Conservation (phyloP, 2,113 vertebrate genomes). For the Anarhynchus alexandrinus region DNA sequence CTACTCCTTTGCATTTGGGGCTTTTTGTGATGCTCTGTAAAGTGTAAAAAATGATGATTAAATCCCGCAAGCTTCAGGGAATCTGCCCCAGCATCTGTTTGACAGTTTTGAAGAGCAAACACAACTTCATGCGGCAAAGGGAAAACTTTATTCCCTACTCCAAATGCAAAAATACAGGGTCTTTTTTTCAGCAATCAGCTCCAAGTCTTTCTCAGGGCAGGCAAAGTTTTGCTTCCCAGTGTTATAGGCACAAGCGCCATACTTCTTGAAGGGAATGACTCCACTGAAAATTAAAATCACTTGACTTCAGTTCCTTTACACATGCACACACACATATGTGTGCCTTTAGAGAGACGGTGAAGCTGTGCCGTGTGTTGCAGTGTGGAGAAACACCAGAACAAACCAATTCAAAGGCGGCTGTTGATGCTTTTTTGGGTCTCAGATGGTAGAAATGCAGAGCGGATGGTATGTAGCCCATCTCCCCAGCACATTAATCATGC, state of each 20-base stretch:
- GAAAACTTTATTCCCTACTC: background rate
- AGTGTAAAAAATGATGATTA: background rate
- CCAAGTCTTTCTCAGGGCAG: background rate
- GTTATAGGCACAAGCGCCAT: background rate
- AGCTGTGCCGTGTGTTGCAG: background rate
- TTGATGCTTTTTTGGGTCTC: background rate
- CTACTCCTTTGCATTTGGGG: background rate
- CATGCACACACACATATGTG: fast-evolving
- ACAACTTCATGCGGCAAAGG: background rate
- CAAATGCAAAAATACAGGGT: background rate
- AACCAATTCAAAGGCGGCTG: fast-evolving
- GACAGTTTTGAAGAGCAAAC: background rate
- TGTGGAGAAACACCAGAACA: background rate
- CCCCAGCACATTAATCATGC: background rate
- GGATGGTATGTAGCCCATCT: background rate
- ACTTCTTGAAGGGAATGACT: background rate
- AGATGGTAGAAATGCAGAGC: background rate
- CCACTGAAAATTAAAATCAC: background rate
- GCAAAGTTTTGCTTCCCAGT: background rate
- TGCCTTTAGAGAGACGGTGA: fast-evolving
- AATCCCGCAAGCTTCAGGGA: background rate
- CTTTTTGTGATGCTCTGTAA: background rate
- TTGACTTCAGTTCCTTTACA: background rate
- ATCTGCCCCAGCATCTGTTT: background rate
- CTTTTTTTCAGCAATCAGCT: background rate